These are phyloP conservation scores for Nycticryphes semicollaris DNA, from an alignment of 2,113 vertebrate genomes.

Conservation along the genomic window DNA sequence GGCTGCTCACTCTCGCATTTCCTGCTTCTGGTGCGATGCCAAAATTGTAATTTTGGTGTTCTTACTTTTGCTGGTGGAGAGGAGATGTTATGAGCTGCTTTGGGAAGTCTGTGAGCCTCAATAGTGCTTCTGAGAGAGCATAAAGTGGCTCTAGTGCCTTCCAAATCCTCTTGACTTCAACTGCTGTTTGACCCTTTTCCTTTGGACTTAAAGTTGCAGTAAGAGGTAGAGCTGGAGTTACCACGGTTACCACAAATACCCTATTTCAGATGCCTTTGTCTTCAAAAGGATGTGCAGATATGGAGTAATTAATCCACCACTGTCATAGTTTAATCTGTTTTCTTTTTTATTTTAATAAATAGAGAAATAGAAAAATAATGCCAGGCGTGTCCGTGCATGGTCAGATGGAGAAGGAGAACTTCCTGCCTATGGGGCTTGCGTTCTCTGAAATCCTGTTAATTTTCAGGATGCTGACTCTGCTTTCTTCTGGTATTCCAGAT, in stretches of 20 bases:
- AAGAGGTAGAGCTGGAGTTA: not conserved
- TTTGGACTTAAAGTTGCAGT: not conserved
- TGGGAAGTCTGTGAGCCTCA: not conserved
- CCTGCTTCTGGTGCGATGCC: not conserved
- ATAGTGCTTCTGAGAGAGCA: not conserved
- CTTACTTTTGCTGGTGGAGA: not conserved
- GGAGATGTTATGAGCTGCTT: not conserved
- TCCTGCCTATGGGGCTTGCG: rapidly evolving
- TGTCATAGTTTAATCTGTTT: not conserved
- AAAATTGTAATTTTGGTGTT: not conserved
- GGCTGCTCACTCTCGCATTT: rapidly evolving
- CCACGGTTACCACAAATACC: rapidly evolving
- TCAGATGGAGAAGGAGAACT: not conserved
- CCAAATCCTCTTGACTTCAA: not conserved
- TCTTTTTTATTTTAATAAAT: not conserved
- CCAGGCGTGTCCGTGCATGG: rapidly evolving
- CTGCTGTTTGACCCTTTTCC: not conserved
- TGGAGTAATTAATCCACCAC: not conserved
- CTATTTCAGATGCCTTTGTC: not conserved
- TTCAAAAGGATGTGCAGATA: not conserved
- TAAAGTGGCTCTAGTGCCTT: not conserved
- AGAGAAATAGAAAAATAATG: not conserved
- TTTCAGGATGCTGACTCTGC: not conserved
- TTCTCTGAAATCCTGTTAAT: too few relatives aligned
- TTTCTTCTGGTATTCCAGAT: not conserved